Base-by-base conservation (phyloP, 2,113 vertebrate species). In the Cichladusa arquata region DNA sequence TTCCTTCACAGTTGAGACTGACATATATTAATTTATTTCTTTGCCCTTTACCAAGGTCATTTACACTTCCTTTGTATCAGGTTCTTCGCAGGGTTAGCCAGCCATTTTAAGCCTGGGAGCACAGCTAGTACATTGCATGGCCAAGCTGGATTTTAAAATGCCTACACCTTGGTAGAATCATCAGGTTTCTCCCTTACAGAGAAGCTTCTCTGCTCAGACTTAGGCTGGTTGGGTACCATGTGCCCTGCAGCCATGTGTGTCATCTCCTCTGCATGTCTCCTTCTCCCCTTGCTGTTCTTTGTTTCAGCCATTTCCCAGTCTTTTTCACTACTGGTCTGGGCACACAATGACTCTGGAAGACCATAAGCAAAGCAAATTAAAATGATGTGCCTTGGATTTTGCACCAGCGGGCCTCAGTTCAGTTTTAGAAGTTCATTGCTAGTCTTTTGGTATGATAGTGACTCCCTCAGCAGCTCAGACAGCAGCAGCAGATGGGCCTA, bases 401-500 rank as follows among this genome's bases (percentile, higher is more conserved):
- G 72, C 72, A 86, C 48, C 56, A 83, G 56, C 0, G 3, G 79
- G 82, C 64, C 77, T 65, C 82, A 42, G 82, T 69, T 86, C 86
- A 47, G 90, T 80, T 90, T 95, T 69, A 53, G 64, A 92, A 94
- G 86, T 95, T 95, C 94, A 72, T 90, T 95, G 81, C 86, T 86
- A 90, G 66, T 58, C 93, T 96, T 96, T 78, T 3, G 2, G 54
- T 86, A 12, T 33, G 64, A 64, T 26, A 81, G 24, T 2, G 6
- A 69, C 72, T 96, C 93, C 88, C 90, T 92, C 95, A 90, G 95
- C 91, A 96, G 95, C 94, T 89, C 86, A 89, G 93, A 81, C 84
- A 92, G 78, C 90, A 90, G 93, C 92, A 88, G 95, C 96, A 97
- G 95, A 97, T 96, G 96, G 95, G 95, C 80, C 86, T 86, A 84